These are phyloP conservation scores for Cyprinodon brontotheroides DNA, from an alignment of 2,113 vertebrate genomes.

Conservation along the genomic window DNA sequence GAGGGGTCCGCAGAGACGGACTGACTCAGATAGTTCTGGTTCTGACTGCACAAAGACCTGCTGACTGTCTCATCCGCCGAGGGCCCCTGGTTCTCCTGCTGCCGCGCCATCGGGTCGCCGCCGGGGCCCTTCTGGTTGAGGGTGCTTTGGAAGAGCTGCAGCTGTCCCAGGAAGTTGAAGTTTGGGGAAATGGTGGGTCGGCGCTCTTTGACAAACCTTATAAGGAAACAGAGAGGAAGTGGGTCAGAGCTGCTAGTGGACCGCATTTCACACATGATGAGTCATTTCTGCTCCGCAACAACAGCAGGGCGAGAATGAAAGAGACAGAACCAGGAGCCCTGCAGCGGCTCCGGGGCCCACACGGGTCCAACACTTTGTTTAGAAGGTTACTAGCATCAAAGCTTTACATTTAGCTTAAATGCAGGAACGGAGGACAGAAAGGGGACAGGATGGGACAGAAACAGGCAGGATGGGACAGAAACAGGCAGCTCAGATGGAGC, in stretches of 20 bases:
- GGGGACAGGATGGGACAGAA: too few relatives aligned
- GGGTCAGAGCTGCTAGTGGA: background rate
- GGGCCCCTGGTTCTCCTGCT: constrained; percentile 24
- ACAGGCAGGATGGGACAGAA: too few relatives aligned
- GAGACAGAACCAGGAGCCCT: background rate
- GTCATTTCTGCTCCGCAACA: background rate
- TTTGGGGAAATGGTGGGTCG: constrained; percentile 84
- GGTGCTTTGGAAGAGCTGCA: constrained; percentile 81
- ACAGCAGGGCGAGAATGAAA: background rate
- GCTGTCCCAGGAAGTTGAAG: constrained; percentile 86
- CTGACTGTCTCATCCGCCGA: background rate
- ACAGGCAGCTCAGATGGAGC: too few relatives aligned
- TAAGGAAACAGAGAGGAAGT: constrained; percentile 15
- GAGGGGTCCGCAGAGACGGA: background rate
- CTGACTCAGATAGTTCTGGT: constrained; percentile 4
- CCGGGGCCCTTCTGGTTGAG: constrained; percentile 54
- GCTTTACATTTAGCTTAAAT: too few relatives aligned
- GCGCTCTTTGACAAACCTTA: constrained; percentile 84
- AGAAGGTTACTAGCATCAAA: too few relatives aligned
- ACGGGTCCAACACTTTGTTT: too few relatives aligned
- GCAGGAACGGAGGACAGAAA: too few relatives aligned
- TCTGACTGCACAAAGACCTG: constrained; percentile 11
- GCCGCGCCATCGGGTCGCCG: constrained; percentile 4
- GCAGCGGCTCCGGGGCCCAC: too few relatives aligned
- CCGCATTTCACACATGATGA: background rate